A percentile compares a stretch with the other conserved stretches of the same genome.
Conservation (phyloP, 2,113 vertebrate species). For the Galemys pyrenaicus region DNA sequence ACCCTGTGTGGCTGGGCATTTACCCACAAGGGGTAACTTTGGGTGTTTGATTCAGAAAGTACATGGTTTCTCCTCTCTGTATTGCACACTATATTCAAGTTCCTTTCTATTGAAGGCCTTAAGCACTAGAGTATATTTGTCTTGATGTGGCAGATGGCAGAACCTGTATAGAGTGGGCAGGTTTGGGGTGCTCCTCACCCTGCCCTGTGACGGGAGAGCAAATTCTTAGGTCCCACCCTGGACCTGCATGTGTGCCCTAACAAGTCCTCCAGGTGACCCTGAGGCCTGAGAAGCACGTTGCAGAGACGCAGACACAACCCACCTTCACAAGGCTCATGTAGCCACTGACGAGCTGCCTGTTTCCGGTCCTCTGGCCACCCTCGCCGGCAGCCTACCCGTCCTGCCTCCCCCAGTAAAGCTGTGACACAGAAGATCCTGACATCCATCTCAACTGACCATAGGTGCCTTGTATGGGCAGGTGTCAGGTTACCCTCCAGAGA, state of each 20-base stretch:
- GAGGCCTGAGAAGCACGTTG: background rate
- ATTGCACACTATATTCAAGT: no score
- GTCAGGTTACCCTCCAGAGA: background rate
- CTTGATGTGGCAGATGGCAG: no score
- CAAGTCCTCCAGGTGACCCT: background rate
- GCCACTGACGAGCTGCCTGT: background rate
- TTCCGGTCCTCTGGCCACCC: background rate
- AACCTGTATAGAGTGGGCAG: no score
- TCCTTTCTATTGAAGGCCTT: no score
- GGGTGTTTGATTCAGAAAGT: no score
- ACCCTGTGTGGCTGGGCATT: no score
- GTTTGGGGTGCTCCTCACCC: no score
- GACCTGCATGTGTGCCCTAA: background rate
- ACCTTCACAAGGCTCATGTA: background rate
- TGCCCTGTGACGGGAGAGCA: background rate
- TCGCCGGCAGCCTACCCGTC: background rate
- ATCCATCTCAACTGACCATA: background rate
- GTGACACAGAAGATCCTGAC: rapidly evolving
- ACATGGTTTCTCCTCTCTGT: no score
- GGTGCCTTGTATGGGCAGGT: background rate
- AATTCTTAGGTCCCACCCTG: background rate
- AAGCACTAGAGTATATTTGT: no score
- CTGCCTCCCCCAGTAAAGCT: background rate
- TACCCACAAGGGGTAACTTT: no score
- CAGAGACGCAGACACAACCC: no score